Conservation (phyloP, 1,140 invertebrate genomes). For the Pseudomyrmex cubaensis region DNA sequence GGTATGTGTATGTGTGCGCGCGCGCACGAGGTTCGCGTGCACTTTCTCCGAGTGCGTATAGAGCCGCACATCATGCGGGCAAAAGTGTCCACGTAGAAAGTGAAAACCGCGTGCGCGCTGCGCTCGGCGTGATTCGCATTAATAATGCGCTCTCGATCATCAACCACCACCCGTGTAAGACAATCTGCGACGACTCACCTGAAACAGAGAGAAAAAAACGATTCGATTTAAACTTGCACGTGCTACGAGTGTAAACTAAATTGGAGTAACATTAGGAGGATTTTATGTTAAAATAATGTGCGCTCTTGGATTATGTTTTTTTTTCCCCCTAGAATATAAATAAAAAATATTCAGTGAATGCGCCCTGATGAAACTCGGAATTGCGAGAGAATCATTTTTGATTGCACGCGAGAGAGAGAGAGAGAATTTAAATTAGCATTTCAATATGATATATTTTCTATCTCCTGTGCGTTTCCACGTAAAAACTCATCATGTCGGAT, state of each 20-base stretch:
- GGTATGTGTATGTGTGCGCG: background rate
- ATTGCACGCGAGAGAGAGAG: background rate
- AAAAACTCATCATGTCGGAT: background rate
- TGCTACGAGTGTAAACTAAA: no score
- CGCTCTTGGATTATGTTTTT: no score
- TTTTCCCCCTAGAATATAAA: background rate
- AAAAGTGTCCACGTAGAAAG: conserved; percentile 76
- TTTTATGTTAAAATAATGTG: background rate
- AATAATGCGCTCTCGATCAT: conserved; percentile 3
- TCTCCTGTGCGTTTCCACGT: background rate
- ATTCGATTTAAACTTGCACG: no score
- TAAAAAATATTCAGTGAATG: background rate
- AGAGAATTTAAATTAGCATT: no score
- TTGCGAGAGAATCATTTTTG: conserved; percentile 10
- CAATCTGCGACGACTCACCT: background rate
- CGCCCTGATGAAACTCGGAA: background rate
- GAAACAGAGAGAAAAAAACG: conserved; percentile 1
- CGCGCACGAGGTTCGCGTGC: background rate
- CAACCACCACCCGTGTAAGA: background rate
- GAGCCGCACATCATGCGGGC: conserved; percentile 59
- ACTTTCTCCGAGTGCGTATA: conserved; percentile 74
- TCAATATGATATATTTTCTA: background rate
- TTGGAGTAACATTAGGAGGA: no score
- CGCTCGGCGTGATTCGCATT: conserved; percentile 7
- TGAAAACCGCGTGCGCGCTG: conserved; percentile 71